These are phyloP conservation scores for Papilio polytes DNA, from an alignment of 1,140 invertebrate genomes.

Conservation along the genomic window DNA sequence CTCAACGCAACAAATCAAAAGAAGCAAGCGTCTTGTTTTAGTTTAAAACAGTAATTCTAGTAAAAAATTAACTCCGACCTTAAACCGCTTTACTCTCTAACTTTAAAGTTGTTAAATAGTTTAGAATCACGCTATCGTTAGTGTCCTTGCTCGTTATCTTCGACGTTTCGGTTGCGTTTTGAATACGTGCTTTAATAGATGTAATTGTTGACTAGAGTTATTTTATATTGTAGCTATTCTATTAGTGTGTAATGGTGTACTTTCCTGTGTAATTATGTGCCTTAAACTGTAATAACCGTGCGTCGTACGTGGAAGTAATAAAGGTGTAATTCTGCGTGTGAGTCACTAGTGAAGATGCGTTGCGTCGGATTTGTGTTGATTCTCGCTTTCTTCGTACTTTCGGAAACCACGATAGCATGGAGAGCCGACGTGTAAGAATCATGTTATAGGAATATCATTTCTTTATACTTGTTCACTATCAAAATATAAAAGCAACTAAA, in stretches of 20 bases:
- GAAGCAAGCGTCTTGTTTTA: constrained; percentile 24
- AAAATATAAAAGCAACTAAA: no score
- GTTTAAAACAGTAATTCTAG: constrained; percentile 30
- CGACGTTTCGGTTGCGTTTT: constrained; percentile 60
- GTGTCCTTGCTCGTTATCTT: constrained; percentile 74
- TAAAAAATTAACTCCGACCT: constrained; percentile 33
- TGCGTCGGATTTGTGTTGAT: constrained; percentile 58
- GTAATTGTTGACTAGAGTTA: constrained; percentile 42
- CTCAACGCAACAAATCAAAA: constrained; percentile 19
- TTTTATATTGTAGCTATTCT: constrained; percentile 42
- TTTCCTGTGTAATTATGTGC: constrained; percentile 74
- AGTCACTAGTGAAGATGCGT: constrained; percentile 66
- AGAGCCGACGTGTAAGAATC: constrained; percentile 55
- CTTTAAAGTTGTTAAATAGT: constrained; percentile 36
- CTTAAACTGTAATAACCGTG: constrained; percentile 69
- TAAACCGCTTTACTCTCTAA: constrained; percentile 38
- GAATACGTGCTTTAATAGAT: constrained; percentile 48
- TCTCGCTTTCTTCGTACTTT: constrained; percentile 61
- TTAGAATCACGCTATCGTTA: constrained; percentile 59
- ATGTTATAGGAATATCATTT: not conserved
- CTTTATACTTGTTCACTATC: not conserved
- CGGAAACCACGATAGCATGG: constrained; percentile 66
- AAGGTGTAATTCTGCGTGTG: constrained; percentile 56
- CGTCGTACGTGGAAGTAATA: constrained; percentile 45
- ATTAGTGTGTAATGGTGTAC: constrained; percentile 48